Conservation (phyloP, 2,113 vertebrate species). For the Dasypus novemcinctus region DNA sequence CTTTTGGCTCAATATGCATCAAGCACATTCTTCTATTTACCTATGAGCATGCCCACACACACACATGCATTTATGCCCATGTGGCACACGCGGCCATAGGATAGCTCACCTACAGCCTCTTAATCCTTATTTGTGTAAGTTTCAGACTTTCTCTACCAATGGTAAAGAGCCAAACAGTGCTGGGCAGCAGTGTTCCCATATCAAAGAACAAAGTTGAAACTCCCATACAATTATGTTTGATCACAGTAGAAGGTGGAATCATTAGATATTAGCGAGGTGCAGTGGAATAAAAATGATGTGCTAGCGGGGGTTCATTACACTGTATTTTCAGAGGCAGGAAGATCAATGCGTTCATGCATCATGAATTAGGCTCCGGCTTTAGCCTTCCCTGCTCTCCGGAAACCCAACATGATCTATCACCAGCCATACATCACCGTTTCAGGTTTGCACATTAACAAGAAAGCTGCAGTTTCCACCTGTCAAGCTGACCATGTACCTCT, state of each 20-base stretch:
- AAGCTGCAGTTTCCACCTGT: constrained; percentile 80
- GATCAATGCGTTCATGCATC: constrained; percentile 88
- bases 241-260: constrained; percentile 88
- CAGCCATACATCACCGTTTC: constrained; percentile 84
- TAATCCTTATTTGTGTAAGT: constrained; percentile 67
- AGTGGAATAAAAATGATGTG: constrained; percentile 88
- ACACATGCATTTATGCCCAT: accelerated
- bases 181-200: constrained; percentile 70
- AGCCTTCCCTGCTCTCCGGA: constrained; percentile 85
- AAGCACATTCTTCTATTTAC: not conserved
- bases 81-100: not conserved
- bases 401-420: constrained; percentile 86
- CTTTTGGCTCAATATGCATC: not conserved
- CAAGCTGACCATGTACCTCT: constrained; percentile 82
- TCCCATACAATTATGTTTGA: constrained; percentile 88
- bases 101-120: constrained; percentile 46
- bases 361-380: constrained; percentile 85
- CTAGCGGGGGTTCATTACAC: constrained; percentile 88
- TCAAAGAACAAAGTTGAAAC: constrained; percentile 86
- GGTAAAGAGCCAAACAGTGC: constrained; percentile 81
- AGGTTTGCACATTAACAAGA: constrained; percentile 77
- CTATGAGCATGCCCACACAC: not conserved
- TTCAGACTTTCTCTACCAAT: constrained; percentile 79
- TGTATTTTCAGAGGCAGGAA: constrained; percentile 87
- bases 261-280: constrained; percentile 89